Percentiles rank a stretch among this genome's conserved stretches.
Evolutionary conservation across 2,888 invertebrate species (phyloP).

Genomic region (Pammene fasciana): DNA sequence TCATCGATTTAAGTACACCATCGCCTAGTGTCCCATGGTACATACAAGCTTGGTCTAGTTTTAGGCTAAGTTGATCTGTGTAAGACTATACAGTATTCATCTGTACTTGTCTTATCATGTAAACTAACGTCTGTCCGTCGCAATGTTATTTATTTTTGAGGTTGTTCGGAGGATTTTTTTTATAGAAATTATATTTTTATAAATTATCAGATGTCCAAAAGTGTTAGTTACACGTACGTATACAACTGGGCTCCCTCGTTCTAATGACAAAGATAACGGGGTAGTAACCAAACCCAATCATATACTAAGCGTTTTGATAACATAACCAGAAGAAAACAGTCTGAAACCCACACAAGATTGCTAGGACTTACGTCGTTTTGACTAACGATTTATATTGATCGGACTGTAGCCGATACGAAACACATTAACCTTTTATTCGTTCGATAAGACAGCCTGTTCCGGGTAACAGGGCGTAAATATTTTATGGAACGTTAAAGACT

Average conservation of each 20-base stretch:
- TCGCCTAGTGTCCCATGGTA: too few species aligned
- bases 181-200: too few species aligned
- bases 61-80: too few species aligned
- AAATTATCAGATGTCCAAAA: too few species aligned
- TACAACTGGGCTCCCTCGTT: not conserved
- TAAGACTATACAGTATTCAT: too few species aligned
- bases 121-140: too few species aligned
- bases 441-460: conserved; percentile 29
- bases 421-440: conserved; percentile 37
- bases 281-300: conserved; percentile 2
- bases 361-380: not conserved
- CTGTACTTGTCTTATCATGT: too few species aligned
- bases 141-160: too few species aligned
- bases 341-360: not conserved
- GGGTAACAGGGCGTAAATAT: conserved; percentile 33
- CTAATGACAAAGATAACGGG: not conserved
- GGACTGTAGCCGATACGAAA: conserved; percentile 11
- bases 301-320: not conserved
- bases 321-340: not conserved
- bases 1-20: too few species aligned
- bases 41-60: too few species aligned
- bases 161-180: too few species aligned
- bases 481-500: conserved; percentile 22
- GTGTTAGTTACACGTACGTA: too few species aligned
- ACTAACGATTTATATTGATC: not conserved